A percentile compares a stretch with the other conserved stretches of the same genome.
Evolutionary conservation across 2,888 invertebrate species (phyloP).

Genomic region (Willowsia nigromaculata): DNA sequence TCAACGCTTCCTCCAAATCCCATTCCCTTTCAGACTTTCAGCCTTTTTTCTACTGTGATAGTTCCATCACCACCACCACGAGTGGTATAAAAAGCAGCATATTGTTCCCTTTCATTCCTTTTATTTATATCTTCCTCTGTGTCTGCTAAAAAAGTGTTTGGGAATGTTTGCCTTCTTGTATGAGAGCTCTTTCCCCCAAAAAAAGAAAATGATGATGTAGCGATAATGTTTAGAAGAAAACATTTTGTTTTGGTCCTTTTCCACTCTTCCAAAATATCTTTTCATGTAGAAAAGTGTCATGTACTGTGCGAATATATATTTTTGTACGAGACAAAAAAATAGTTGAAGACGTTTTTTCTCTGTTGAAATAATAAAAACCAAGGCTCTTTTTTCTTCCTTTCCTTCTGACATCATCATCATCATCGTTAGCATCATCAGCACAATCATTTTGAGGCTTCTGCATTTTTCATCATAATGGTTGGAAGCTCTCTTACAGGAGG

Average conservation of each 20-base stretch:
- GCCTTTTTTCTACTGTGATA: neutral
- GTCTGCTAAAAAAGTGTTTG: neutral
- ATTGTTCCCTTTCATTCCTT: conserved; percentile 9
- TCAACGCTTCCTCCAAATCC: neutral
- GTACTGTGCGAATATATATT: neutral
- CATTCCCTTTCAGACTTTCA: neutral
- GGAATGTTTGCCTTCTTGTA: neutral
- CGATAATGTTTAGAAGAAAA: conserved; percentile 30
- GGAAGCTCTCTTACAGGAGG: neutral
- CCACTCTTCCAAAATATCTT: neutral
- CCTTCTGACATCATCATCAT: conserved; percentile 62
- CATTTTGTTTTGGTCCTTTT: conserved; percentile 17
- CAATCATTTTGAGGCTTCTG: conserved; percentile 63
- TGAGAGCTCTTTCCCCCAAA: neutral
- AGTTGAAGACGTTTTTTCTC: neutral
- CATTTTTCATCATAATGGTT: conserved; percentile 64
- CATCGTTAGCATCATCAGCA: conserved; percentile 63
- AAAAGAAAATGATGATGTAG: conserved; percentile 33
- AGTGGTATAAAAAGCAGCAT: conserved; percentile 2
- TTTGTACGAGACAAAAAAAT: neutral
- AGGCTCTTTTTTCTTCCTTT: conserved; percentile 38
- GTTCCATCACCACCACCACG: neutral
- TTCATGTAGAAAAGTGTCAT: neutral
- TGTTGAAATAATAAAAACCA: conserved; percentile 27
- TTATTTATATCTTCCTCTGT: neutral